Base-by-base conservation (phyloP, 2,797 vertebrate species). In the Ctenochaetus hawaiiensis region DNA sequence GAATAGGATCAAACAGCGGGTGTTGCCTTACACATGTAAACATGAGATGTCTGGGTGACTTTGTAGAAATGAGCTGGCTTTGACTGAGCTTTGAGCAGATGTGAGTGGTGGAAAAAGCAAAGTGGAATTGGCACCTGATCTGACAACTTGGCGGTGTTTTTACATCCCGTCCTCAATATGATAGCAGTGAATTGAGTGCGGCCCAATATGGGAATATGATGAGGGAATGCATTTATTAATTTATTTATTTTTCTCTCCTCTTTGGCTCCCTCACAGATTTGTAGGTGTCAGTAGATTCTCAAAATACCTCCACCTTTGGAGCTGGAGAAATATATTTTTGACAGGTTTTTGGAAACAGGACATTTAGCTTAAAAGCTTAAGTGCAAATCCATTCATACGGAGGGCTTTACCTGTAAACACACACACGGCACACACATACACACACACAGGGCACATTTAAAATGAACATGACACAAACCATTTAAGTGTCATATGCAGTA, bases 81-180 rank as follows among this genome's bases (percentile, higher is more conserved):
- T 8, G 23, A 67, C 23, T 47, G 77, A 45, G 70, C 71, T 87
- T 62, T 62, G 62, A 91, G 85, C 87, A 92, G 89, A 91, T 89
- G 89, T 76, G 82, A 82, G 81, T 72, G 72, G 77, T 82, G 79
- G 76, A 82, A 88, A 77, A 90, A 86, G 85, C 81, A 83, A 94
- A 91, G 87, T 91, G 82, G 80, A 89, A 80, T 79, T 87, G 91
- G 91, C 86, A 61, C 73, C 76, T 53, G 80, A 84, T 91, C 88
- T 88, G 87, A 92, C 85, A 88, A 73, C 77, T 91, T 92, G 90
- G 89, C 91, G 74, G 68, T 14, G 71, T 54, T 81, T 60, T 82
- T 73, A 59, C 77, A 81, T 65, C 75, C 73, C 53, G 52, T 89
- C 86, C 88, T 91, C 69, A 44, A 73, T 77, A 67, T 53, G 67